Conservation (phyloP, 2,797 vertebrate genomes). For the Eremophila alpestris region DNA sequence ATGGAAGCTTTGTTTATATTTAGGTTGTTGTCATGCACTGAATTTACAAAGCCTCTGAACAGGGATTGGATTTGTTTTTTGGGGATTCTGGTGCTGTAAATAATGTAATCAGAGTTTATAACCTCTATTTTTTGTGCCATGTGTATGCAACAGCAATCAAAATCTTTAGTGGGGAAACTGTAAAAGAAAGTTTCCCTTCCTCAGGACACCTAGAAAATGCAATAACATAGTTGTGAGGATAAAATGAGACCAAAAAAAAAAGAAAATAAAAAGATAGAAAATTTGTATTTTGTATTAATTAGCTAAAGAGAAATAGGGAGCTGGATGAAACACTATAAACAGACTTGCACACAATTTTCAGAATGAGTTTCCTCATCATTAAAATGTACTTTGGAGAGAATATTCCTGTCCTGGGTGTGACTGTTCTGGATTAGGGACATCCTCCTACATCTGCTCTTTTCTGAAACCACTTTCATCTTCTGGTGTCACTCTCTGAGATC, state of each 20-base stretch:
- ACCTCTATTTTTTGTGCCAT: not conserved
- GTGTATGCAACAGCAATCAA: not conserved
- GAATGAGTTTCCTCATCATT: not conserved
- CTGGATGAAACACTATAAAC: not conserved
- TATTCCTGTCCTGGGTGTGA: not conserved
- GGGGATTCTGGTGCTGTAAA: not conserved
- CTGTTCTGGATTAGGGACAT: not conserved
- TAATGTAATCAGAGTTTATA: not conserved
- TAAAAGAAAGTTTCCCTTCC: not conserved
- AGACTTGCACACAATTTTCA: not conserved
- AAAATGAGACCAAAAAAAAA: not conserved
- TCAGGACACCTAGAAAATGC: not conserved
- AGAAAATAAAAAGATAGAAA: rapidly evolving
- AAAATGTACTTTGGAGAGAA: not conserved
- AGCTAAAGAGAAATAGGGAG: not conserved
- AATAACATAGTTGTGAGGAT: not conserved
- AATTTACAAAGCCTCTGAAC: not conserved
- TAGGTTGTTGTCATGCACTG: not conserved
- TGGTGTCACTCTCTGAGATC: not conserved
- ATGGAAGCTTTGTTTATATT: not conserved
- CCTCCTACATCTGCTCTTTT: not conserved
- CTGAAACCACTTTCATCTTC: not conserved
- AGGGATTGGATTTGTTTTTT: not conserved
- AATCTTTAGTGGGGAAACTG: not conserved
- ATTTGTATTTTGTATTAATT: not conserved